Evolutionary conservation across 1,140 invertebrate genomes (phyloP).

Genomic region (Trialeurodes vaporariorum): DNA sequence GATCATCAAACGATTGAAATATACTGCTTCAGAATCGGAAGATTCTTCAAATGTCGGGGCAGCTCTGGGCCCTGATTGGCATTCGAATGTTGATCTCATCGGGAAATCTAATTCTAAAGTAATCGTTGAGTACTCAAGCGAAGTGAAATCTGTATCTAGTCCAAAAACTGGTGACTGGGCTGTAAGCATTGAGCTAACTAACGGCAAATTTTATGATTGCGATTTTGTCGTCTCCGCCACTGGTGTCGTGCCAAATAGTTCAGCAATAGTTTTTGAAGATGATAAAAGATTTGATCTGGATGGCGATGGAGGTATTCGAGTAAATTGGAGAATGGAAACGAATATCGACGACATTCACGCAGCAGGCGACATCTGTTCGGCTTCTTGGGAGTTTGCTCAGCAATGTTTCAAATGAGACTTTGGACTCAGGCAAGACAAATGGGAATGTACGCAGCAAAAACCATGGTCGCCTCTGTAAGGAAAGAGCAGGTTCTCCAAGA

Average conservation of each 20-base stretch:
- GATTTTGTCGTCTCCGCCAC: constrained; percentile 94
- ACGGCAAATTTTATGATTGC: constrained; percentile 62
- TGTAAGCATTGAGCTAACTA: constrained; percentile 59
- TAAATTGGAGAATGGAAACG: constrained; percentile 80
- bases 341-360: constrained; percentile 70
- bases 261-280: constrained; percentile 41
- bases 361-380: constrained; percentile 85
- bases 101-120: constrained; percentile 32
- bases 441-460: constrained; percentile 85
- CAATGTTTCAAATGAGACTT: constrained; percentile 93
- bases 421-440: constrained; percentile 98
- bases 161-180: constrained; percentile 44
- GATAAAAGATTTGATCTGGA: constrained; percentile 42
- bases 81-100: constrained; percentile 34
- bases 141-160: constrained; percentile 42
- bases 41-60: constrained; percentile 47
- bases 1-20: constrained; percentile 54
- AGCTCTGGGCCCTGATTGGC: constrained; percentile 93
- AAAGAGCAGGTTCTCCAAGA: constrained; percentile 62
- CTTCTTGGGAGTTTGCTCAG: constrained; percentile 57
- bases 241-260: constrained; percentile 71
- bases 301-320: constrained; percentile 61
- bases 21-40: constrained; percentile 43
- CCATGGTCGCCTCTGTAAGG: constrained; percentile 58
- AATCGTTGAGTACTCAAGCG: constrained; percentile 52